Base-by-base conservation (phyloP, 2,797 vertebrate species). In the Lagorchestes hirsutus region DNA sequence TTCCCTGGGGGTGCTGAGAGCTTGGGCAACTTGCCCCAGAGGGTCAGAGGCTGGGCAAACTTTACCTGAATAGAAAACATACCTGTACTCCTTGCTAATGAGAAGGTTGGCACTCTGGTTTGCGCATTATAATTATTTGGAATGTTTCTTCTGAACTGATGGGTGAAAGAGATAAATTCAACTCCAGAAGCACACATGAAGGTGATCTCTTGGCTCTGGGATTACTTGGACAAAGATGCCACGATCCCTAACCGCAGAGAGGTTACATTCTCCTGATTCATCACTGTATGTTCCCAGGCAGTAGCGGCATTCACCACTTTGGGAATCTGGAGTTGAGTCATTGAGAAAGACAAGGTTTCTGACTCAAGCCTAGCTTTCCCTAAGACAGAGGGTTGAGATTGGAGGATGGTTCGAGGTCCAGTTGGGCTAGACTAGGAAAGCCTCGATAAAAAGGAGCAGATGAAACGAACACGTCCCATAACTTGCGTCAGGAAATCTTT, bases 91-190 rank as follows among this genome's bases (percentile, higher is more conserved):
- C 2, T 59, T 1, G 0, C 34, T 13, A 5, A 0, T 3, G 54
- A 14, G 62, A 9, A 54, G 29, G 18, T 31, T 1, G 8, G 0
- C 58, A 1, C 8, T 6, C 4, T 4, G 0, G 1, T 5, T 46
- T 55, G 52, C 28, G 54, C 13, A 0, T 13, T 1, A 2, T 5
- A 34, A 13, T 11, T 24, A 11, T 40, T 55, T n/a, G 57, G 54
- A 27, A 91, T 27, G 55, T 0, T 8, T 13, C 40, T 54, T 93
- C 50, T 58, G 58, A 11, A 28, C 27, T 46, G 93, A 52, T 28
- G 24, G 5, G 12, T n/a, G n/a, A 22, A 57, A 29, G 62, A 82
- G n/a, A 24, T 40, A 8, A 40, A 22, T 82, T 46, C 67, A 22
- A 5, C n/a, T 46, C 18, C n/a, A 82, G 16, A 18, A 46, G 16